Percentiles rank a stretch among this genome's conserved stretches.
Conservation (phyloP, 2,113 vertebrate genomes). For the Tyrannus savana region DNA sequence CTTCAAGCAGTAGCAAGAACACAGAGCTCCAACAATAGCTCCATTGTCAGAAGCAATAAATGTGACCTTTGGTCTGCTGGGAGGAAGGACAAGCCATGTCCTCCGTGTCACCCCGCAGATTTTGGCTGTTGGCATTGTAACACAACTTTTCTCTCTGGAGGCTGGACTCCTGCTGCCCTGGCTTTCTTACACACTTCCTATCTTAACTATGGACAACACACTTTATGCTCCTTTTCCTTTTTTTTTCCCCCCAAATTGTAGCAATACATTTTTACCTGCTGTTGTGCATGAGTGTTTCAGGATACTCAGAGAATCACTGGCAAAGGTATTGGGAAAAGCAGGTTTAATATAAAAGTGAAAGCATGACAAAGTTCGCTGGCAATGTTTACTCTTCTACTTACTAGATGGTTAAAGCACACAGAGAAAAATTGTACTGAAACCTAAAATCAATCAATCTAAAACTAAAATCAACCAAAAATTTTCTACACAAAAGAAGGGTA, state of each 20-base stretch:
- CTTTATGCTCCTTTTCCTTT: neutral
- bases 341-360: neutral
- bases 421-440: neutral
- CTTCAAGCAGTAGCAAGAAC: neutral
- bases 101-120: accelerated
- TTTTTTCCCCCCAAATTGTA: neutral
- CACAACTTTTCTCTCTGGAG: neutral
- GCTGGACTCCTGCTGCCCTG: neutral
- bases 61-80: neutral
- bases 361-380: neutral
- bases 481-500: neutral
- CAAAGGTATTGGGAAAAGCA: neutral
- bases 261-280: neutral
- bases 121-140: neutral
- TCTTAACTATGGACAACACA: neutral
- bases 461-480: neutral
- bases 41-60: neutral
- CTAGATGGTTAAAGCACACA: neutral
- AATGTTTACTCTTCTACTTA: neutral
- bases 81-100: neutral
- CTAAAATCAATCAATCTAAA: neutral
- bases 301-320: neutral
- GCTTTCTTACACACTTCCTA: neutral
- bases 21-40: neutral
- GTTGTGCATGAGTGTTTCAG: neutral